Evolutionary conservation across 2,797 vertebrate genomes (phyloP).

Genomic region (Sphenopsis melanotis): DNA sequence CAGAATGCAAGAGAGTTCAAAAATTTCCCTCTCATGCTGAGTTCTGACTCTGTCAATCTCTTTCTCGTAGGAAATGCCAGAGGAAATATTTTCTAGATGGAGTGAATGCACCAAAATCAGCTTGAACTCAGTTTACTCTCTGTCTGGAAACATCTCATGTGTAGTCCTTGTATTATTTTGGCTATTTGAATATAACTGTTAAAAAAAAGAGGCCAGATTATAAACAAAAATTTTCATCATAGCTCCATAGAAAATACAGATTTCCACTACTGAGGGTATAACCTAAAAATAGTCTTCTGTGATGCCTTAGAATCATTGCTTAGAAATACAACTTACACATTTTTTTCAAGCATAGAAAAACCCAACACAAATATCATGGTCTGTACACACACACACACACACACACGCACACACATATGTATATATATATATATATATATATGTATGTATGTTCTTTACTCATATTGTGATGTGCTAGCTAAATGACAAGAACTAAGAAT

Average conservation of each 20-base stretch:
- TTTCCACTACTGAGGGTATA: neutral
- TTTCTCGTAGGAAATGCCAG: neutral
- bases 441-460: neutral
- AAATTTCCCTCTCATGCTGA: neutral
- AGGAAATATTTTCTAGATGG: neutral
- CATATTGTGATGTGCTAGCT: neutral
- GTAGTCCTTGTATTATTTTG: neutral
- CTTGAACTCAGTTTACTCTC: neutral
- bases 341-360: neutral
- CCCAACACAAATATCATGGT: neutral
- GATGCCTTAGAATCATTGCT: accelerated
- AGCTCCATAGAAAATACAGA: neutral
- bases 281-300: neutral
- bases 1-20: neutral
- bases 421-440: neutral
- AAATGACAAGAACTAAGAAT: neutral
- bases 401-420: too few species aligned
- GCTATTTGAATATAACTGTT: neutral
- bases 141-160: neutral
- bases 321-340: neutral
- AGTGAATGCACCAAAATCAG: neutral
- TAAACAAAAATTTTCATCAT: neutral
- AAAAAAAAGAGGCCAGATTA: neutral
- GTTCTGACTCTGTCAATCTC: neutral
- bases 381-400: neutral